Conservation (phyloP, 1,140 invertebrate species). For the Asbolus verrucosus region DNA sequence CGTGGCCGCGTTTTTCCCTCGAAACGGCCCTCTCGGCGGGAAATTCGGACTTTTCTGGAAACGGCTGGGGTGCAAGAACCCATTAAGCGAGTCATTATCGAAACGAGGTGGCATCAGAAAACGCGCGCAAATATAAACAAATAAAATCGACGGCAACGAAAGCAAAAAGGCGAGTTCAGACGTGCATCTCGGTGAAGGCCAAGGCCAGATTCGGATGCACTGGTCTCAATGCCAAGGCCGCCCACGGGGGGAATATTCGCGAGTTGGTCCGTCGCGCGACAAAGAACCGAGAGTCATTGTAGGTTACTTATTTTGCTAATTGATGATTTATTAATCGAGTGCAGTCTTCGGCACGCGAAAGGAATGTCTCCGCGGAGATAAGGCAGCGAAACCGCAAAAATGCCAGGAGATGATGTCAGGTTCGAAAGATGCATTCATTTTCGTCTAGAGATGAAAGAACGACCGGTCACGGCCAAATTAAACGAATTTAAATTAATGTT, state of each 20-base stretch:
- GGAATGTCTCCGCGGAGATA: conserved; percentile 10
- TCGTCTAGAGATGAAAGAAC: conserved; percentile 24
- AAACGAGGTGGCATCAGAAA: too few relatives aligned
- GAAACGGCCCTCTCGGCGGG: too few relatives aligned
- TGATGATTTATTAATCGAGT: neutral
- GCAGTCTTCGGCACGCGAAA: neutral
- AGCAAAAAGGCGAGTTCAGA: conserved; percentile 23
- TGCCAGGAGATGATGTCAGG: conserved; percentile 34
- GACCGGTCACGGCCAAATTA: conserved; percentile 37
- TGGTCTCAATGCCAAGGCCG: conserved; percentile 43
- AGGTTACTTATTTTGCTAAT: too few relatives aligned
- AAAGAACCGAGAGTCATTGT: too few relatives aligned
- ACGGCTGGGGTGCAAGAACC: too few relatives aligned
- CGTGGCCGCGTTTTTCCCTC: too few relatives aligned
- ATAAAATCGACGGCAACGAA: conserved; percentile 11
- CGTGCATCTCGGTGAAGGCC: conserved; percentile 49
- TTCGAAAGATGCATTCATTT: conserved; percentile 34
- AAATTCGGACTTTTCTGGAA: too few relatives aligned
- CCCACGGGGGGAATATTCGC: too few relatives aligned
- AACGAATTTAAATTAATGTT: conserved; percentile 37
- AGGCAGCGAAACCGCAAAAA: conserved; percentile 12
- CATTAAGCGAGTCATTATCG: too few relatives aligned
- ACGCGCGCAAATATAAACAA: neutral
- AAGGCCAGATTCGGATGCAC: conserved; percentile 40
- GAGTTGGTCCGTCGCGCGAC: too few relatives aligned